Percentiles rank a stretch among this genome's conserved stretches.
Evolutionary conservation across 2,797 vertebrate species (phyloP).

Genomic region (Pteropus rufus): DNA sequence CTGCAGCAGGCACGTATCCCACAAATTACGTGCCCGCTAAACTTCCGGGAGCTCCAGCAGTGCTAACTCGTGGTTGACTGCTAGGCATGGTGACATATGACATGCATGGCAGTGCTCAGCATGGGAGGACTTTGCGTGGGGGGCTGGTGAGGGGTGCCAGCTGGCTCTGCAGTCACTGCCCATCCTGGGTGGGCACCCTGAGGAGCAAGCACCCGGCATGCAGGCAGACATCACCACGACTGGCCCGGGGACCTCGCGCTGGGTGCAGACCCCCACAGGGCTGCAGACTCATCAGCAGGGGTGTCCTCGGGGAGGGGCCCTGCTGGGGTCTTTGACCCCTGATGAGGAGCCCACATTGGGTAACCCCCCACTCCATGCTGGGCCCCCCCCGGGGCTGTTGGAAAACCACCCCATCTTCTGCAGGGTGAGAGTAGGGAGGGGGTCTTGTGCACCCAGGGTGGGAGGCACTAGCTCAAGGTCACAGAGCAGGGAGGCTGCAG

Average conservation of each 20-base stretch:
- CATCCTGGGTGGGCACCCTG: neutral
- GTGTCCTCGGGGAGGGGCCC: neutral
- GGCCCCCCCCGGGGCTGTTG: neutral
- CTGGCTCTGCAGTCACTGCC: neutral
- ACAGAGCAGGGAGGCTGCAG: neutral
- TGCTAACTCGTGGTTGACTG: neutral
- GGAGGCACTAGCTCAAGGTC: slow-evolving; percentile 57
- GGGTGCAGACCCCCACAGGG: neutral
- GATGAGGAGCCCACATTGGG: neutral
- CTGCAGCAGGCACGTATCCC: neutral
- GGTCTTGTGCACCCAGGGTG: neutral
- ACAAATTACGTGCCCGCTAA: neutral
- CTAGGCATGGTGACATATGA: neutral
- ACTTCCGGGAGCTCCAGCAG: neutral
- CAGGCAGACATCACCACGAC: neutral
- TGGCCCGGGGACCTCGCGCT: neutral
- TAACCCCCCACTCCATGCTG: neutral
- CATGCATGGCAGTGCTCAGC: neutral
- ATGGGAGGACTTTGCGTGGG: neutral
- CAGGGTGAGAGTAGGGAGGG: neutral
- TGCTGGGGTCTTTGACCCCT: neutral
- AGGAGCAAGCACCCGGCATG: neutral
- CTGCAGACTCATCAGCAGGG: neutral
- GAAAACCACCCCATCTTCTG: neutral
- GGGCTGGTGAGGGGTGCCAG: neutral